Percentiles rank a stretch among this genome's conserved stretches.
phyloP scores from a whole-genome alignment of 2,888 invertebrate genomes.

The Gortyna flavago region DNA sequence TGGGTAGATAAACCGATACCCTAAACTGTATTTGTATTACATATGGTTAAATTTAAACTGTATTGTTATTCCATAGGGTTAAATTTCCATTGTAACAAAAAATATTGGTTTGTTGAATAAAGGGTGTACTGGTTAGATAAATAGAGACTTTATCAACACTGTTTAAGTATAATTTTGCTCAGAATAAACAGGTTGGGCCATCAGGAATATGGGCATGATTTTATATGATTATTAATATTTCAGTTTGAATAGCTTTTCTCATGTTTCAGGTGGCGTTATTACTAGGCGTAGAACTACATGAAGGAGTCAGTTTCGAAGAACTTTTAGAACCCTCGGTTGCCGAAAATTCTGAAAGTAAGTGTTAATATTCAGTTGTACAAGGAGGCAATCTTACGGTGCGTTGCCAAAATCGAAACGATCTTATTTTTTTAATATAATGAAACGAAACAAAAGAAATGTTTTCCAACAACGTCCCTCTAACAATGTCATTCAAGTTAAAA shows the following conservation, averaged over 20 bases:
- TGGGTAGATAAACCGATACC: background rate
- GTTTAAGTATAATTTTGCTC: background rate
- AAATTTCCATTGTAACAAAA: background rate
- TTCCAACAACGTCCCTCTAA: background rate
- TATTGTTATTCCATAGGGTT: background rate
- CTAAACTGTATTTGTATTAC: background rate
- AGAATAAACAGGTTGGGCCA: background rate
- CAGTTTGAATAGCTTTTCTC: constrained; percentile 1
- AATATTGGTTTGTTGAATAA: background rate
- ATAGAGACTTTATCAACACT: background rate
- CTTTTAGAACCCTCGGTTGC: constrained; percentile 93
- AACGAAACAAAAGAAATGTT: background rate
- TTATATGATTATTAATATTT: background rate
- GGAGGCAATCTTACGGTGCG: background rate
- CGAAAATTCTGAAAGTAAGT: constrained; percentile 83
- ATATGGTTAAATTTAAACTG: background rate
- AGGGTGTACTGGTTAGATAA: background rate
- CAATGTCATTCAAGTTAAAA: too few relatives aligned
- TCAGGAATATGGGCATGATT: background rate
- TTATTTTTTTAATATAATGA: background rate
- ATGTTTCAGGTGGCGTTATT: constrained; percentile 92
- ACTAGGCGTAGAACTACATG: constrained; percentile 98
- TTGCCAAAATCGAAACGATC: background rate
- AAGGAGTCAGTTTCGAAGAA: constrained; percentile 96
- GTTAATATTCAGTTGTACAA: background rate